These are phyloP conservation scores for Tetheella fluctuosa DNA, from an alignment of 2,888 invertebrate genomes.

Conservation along the genomic window DNA sequence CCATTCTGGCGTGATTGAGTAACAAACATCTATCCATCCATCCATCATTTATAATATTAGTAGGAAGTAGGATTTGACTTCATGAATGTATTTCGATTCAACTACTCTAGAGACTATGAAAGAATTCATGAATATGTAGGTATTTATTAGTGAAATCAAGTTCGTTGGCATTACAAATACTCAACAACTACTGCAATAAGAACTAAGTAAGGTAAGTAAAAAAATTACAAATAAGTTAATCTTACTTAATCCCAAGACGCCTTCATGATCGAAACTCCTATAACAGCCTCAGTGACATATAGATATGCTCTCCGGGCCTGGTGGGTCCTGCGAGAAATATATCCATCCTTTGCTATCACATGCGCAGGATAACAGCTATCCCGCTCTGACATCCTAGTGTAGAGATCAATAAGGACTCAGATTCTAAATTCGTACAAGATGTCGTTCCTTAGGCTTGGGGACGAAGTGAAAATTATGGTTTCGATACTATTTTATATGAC, in stretches of 20 bases:
- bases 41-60: no score
- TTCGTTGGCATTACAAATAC: no score
- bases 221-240: neutral
- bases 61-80: no score
- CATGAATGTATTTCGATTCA: no score
- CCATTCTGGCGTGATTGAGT: no score
- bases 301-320: conserved; percentile 50
- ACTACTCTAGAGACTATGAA: no score
- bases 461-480: neutral
- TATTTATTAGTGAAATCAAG: no score
- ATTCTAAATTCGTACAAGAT: conserved; percentile 63
- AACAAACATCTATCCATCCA: no score
- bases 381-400: conserved; percentile 35
- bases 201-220: neutral
- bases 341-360: conserved; percentile 42
- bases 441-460: conserved; percentile 36
- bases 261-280: conserved; percentile 7
- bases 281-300: conserved; percentile 26
- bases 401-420: conserved; percentile 72
- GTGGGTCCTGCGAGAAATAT: conserved; percentile 35
- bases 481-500: neutral
- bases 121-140: no score
- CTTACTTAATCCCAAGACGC: neutral
- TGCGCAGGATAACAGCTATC: conserved; percentile 28
- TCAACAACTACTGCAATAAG: neutral